Conservation (phyloP, 2,113 vertebrate genomes). For the Thalassarche chlororhynchos region DNA sequence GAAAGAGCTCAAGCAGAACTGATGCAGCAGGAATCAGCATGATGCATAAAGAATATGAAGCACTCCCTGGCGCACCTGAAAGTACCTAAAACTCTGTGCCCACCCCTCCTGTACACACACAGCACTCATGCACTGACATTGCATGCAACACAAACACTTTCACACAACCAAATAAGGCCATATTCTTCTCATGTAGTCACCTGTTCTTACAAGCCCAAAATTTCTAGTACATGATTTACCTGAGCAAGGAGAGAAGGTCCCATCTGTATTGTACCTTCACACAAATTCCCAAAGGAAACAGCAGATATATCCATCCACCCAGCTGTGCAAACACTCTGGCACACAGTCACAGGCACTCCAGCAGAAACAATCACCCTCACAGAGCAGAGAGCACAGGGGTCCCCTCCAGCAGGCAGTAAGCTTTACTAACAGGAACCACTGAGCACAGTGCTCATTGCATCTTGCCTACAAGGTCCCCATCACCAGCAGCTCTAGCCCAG, state of each 20-base stretch:
- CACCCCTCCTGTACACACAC: neutral
- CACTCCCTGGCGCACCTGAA: neutral
- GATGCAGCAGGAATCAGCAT: neutral
- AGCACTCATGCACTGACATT: neutral
- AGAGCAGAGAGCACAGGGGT: neutral
- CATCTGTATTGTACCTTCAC: neutral
- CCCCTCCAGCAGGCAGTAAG: neutral
- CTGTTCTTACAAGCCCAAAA: neutral
- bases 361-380: neutral
- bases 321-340: neutral
- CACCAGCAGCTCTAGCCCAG: neutral
- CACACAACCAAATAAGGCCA: neutral
- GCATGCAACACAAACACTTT: neutral
- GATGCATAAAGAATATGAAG: neutral
- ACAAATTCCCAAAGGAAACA: neutral
- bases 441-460: neutral
- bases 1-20: neutral
- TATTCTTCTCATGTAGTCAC: neutral
- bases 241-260: slow-evolving; percentile 4
- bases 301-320: neutral
- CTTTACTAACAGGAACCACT: neutral
- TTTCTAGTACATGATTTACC: neutral
- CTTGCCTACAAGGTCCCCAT: neutral
- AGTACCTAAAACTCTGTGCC: neutral
- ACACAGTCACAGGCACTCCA: neutral